Base-by-base conservation (phyloP, 2,113 vertebrate species). In the Cygnus buccinator region DNA sequence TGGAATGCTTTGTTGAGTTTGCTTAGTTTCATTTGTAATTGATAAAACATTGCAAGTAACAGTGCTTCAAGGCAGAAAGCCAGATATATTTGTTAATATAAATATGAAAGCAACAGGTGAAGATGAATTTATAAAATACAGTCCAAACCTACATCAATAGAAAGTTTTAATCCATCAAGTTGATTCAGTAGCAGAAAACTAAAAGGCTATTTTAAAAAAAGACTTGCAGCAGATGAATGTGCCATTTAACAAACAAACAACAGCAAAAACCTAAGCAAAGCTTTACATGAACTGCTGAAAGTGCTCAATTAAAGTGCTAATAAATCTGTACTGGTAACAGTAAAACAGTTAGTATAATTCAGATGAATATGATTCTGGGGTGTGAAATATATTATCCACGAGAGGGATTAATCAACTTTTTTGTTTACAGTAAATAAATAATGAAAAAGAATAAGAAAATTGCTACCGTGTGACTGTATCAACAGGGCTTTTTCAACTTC, bases 381-480 rank as follows among this genome's bases (percentile, higher is more conserved):
- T 84, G 65, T 70, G 39, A 82, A 95, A 63, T 91, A 48, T 4
- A 44, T 76, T 89, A 37, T 75, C n/a, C 46, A 13, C 16, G 14
- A 80, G 91, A 88, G 44, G 62, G 74, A 89, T 95, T 96, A 91
- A 65, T 80, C 41, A 19, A 52, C 44, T 80, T 74, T 86, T 95
- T 66, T 96, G 23, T 85, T 96, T 88, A 61, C 16, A 54, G 52
- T 95, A 93, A 87, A 84, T 90, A 95, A 95, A 87, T 75, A 95
- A 94, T 94, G 48, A 72, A 84, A 96, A 78, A 70, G 90, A 96
- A 46, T 94, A 68, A 89, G 85, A 80, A 93, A 97, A 97, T 96
- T 95, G 44, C 59, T 94, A 57, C 2, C 58, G 35, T 67, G 72
- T 74, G 72, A 72, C 35, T 65, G 48, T 81, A 88, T 94, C 85